Evolutionary conservation across 1,140 invertebrate genomes (phyloP).

Genomic region (Globodera rostochiensis): DNA sequence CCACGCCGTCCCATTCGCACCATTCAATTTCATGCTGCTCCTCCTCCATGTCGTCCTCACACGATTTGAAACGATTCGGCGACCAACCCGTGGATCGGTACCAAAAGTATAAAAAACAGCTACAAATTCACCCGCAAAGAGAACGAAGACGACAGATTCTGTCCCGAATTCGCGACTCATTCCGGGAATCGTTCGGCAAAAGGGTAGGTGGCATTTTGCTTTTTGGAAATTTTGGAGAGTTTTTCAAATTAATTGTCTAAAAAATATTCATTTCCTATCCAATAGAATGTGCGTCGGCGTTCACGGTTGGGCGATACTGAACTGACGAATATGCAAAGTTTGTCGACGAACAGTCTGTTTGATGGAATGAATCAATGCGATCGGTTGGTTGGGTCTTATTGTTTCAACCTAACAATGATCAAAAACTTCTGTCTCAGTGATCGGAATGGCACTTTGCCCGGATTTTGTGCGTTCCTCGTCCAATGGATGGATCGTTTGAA

Average conservation of each 20-base stretch:
- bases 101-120: not conserved
- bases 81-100: not conserved
- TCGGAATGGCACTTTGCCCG: not conserved
- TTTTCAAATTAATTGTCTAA: not conserved
- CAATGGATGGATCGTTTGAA: not conserved
- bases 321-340: not conserved
- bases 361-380: not conserved
- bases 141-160: not conserved
- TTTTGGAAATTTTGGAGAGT: not conserved
- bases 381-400: not conserved
- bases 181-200: slow-evolving; percentile 13
- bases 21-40: not conserved
- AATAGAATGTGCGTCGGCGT: not conserved
- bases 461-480: not conserved
- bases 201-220: not conserved
- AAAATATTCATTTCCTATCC: not conserved
- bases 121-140: not conserved
- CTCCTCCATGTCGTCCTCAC: not conserved
- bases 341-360: not conserved
- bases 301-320: not conserved
- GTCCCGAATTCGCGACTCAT: not conserved
- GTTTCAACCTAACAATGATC: not conserved
- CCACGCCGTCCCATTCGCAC: not conserved
- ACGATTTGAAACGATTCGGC: not conserved
- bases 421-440: not conserved